Evolutionary conservation across 2,797 vertebrate species (phyloP).

Genomic region (Eremophila alpestris): DNA sequence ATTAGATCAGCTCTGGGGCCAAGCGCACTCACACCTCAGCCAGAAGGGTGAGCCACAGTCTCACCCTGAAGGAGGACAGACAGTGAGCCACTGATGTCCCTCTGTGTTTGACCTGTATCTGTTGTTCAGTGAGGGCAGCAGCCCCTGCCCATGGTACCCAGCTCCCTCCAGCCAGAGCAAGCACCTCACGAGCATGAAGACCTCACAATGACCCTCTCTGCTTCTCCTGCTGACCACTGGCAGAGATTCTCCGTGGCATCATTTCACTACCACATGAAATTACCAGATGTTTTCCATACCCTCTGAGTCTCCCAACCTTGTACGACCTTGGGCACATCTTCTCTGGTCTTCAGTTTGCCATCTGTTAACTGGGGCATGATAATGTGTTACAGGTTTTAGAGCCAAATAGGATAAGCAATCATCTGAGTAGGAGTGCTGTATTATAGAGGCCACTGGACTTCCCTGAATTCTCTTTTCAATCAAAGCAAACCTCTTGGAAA

Average conservation of each 20-base stretch:
- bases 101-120: not conserved
- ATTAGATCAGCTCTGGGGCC: not conserved
- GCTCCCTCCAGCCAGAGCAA: not conserved
- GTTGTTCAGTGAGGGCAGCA: not conserved
- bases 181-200: not conserved
- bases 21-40: not conserved
- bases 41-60: not conserved
- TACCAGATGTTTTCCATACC: slow-evolving; percentile 12
- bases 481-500: slow-evolving; percentile 37
- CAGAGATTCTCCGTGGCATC: not conserved
- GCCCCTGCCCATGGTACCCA: rapidly evolving
- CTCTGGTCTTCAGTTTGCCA: slow-evolving; percentile 50
- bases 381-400: slow-evolving; percentile 56
- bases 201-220: not conserved
- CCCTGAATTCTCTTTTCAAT: slow-evolving; percentile 10
- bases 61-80: not conserved
- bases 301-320: slow-evolving; percentile 8
- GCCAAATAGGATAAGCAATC: slow-evolving; percentile 54
- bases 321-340: slow-evolving; percentile 40
- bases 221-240: not conserved
- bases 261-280: not conserved
- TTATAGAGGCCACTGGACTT: slow-evolving; percentile 36
- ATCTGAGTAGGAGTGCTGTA: slow-evolving; percentile 13
- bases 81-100: not conserved
- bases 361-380: slow-evolving; percentile 59